Conservation (phyloP, 2,797 vertebrate species). For the Mormyrus proboscirostris region DNA sequence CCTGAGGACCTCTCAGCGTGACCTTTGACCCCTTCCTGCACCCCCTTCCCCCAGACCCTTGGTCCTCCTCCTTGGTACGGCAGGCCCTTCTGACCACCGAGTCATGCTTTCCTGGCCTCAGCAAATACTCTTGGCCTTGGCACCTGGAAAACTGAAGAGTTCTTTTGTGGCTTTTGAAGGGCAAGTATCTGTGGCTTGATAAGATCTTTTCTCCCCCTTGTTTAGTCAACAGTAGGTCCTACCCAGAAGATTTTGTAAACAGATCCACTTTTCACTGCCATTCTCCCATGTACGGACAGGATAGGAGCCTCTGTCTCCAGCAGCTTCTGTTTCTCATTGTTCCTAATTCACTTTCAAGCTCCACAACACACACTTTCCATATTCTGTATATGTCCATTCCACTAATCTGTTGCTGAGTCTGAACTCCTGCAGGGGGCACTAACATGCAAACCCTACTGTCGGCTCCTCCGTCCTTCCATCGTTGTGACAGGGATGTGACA, state of each 20-base stretch:
- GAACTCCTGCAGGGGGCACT: not conserved
- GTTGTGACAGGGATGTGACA: not conserved
- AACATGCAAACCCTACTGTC: not conserved
- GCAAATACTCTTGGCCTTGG: conserved; percentile 1
- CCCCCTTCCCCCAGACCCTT: not conserved
- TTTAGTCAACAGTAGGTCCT: not conserved
- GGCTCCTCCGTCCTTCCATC: not conserved
- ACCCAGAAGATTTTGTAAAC: not conserved
- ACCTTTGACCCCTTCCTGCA: not conserved
- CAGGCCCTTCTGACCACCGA: not conserved
- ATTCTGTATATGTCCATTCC: not conserved
- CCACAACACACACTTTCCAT: not conserved
- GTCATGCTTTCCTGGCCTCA: not conserved
- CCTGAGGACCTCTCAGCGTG: not conserved
- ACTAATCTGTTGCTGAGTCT: not conserved
- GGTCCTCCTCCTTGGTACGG: not conserved
- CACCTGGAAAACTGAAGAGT: not conserved
- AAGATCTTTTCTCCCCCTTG: conserved; percentile 3
- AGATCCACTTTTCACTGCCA: not conserved
- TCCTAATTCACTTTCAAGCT: not conserved
- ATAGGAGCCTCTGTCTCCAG: not conserved
- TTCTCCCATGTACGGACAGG: not conserved
- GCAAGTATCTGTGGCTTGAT: not conserved
- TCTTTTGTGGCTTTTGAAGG: not conserved
- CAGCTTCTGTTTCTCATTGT: not conserved